Evolutionary conservation across 2,888 invertebrate species (phyloP), one percentile per base, ranked within the genome.

Genomic region (Nephrocerus scutellatus): DNA sequence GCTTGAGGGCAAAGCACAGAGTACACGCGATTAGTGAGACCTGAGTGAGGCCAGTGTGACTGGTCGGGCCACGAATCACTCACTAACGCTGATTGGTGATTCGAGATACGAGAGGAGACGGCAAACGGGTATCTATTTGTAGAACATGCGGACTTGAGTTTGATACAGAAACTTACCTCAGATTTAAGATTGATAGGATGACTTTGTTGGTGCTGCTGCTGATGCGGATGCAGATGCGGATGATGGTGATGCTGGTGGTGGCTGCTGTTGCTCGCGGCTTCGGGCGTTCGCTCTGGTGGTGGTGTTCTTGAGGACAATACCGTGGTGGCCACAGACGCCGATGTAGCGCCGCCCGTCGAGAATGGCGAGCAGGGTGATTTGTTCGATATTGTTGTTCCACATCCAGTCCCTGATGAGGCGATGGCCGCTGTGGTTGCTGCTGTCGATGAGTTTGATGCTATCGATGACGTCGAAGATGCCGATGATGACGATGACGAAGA

Each of bases 141-240:
- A 29, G 18, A 29, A 29, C 5, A 8, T 19, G 15, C 13, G 29
- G 34, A 38, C 18, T 43, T 18, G n/a, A n/a, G n/a, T n/a, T n/a
- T n/a, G n/a, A n/a, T n/a, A n/a, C n/a, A n/a, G n/a, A n/a, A n/a
- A 54, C 53, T 51, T 49, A 56, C 56, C 48, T 56, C 56, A 39
- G 56, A 52, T 50, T 54, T 56, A 31, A 55, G 41, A 49, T 55
- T 55, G 44, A 54, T 49, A 44, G 55, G 51, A 44, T 63, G 57
- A 49, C 53, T 52, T 41, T 51, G 44, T 32, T 42, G 42, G 20
- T 40, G 43, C 22, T 32, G 21, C 20, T 41, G 41, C 22, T 25
- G 36, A 25, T 42, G 42, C 36, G 31, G 43, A 19, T 38, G 48
- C 30, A 30, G 51, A 32, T 44, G 48, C 23, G 36, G 48, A 40